Conservation (phyloP, 2,888 invertebrate genomes). For the Phorcus lineatus region DNA sequence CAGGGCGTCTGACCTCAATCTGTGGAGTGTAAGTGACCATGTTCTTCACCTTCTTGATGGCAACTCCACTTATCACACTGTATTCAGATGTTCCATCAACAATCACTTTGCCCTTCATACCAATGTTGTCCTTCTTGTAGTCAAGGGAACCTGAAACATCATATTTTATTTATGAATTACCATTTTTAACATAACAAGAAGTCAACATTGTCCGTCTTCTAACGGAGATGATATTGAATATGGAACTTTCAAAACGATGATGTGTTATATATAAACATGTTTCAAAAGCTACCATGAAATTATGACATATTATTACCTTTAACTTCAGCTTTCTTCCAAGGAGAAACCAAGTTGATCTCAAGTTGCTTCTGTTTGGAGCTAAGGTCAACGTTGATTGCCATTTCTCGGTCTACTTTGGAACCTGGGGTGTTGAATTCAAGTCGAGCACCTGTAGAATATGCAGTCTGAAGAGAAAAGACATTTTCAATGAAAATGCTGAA, state of each 20-base stretch:
- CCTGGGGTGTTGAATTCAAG: constrained; percentile 87
- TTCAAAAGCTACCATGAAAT: no score
- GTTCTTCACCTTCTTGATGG: constrained; percentile 45
- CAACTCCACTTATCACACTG: constrained; percentile 55
- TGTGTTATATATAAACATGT: no score
- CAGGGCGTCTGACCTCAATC: constrained; percentile 52
- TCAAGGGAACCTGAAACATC: constrained; percentile 55
- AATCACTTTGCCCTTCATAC: constrained; percentile 47
- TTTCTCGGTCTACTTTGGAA: constrained; percentile 82
- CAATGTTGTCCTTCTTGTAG: constrained; percentile 46
- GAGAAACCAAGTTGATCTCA: constrained; percentile 63
- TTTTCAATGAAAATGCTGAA: not conserved
- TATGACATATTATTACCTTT: no score
- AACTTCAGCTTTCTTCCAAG: constrained; percentile 70
- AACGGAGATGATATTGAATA: not conserved
- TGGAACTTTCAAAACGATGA: no score
- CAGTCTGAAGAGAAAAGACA: constrained; percentile 43
- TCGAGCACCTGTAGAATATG: constrained; percentile 47
- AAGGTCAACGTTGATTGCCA: constrained; percentile 74
- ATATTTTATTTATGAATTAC: no score
- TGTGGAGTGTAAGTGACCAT: constrained; percentile 52
- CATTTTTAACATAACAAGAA: no score
- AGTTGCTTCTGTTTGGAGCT: constrained; percentile 57
- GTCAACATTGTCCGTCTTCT: not conserved
- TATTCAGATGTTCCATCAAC: constrained; percentile 60